Conservation (phyloP, 2,888 invertebrate species). For the Micoletzkya japonica region DNA sequence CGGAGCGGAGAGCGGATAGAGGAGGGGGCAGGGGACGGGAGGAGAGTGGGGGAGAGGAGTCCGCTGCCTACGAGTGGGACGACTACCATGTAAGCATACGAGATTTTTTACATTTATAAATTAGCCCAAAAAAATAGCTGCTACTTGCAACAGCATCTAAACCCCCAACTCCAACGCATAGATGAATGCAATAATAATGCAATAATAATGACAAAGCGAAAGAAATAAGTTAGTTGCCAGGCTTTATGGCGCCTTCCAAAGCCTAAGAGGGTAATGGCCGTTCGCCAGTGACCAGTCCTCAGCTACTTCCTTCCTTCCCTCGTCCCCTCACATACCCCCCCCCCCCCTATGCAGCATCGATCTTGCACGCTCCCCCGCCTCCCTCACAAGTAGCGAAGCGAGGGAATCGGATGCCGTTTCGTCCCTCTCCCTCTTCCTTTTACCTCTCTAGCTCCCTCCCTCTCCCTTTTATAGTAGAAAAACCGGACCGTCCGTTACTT, state of each 20-base stretch:
- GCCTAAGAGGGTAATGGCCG: neutral
- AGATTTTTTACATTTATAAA: neutral
- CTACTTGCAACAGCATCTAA: too few relatives aligned
- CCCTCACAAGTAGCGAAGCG: too few relatives aligned
- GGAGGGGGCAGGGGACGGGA: neutral
- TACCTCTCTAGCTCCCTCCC: neutral
- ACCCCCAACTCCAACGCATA: too few relatives aligned
- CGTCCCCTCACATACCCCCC: constrained; percentile 7
- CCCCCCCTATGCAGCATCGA: neutral
- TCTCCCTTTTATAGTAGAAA: neutral
- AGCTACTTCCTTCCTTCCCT: constrained; percentile 2
- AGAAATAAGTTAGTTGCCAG: too few relatives aligned
- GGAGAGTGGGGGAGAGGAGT: constrained; percentile 34
- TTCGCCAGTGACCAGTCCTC: neutral
- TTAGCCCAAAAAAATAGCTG: too few relatives aligned
- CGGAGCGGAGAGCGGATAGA: constrained; percentile 9
- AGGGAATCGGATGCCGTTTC: constrained; percentile 3
- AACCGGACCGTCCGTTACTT: too few relatives aligned
- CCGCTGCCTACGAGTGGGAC: constrained; percentile 51
- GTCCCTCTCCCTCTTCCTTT: neutral
- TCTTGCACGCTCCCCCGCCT: neutral
- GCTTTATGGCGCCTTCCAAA: too few relatives aligned
- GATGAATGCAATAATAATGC: too few relatives aligned
- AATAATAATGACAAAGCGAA: too few relatives aligned
- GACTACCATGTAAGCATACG: constrained; percentile 45